Conservation (phyloP, 2,888 invertebrate species). For the Panorpa germanica region DNA sequence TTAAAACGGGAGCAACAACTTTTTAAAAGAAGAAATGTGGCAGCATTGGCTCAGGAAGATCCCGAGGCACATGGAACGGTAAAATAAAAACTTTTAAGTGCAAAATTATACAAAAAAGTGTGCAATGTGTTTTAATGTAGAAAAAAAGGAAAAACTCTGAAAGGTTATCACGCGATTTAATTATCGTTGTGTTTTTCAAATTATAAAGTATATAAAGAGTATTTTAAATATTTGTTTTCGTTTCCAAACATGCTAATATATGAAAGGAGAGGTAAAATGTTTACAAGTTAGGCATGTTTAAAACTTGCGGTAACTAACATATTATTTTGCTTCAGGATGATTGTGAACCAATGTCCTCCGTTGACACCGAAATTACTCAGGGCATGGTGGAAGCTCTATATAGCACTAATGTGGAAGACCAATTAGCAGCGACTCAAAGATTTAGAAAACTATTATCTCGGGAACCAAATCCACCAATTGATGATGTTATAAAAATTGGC, state of each 20-base stretch:
- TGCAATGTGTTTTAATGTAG: too few species aligned
- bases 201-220: too few species aligned
- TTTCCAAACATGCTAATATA: too few species aligned
- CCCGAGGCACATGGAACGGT: constrained; percentile 15
- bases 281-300: too few species aligned
- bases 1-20: constrained; percentile 90
- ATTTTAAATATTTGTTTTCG: too few species aligned
- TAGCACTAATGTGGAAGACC: constrained; percentile 54
- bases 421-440: constrained; percentile 75
- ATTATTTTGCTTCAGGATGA: constrained; percentile 26
- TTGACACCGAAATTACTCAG: constrained; percentile 42
- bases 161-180: too few species aligned
- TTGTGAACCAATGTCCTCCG: constrained; percentile 23
- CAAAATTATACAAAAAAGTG: too few species aligned
- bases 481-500: constrained; percentile 87
- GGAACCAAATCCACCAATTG: constrained; percentile 94
- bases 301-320: constrained; percentile 11
- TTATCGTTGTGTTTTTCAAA: too few species aligned
- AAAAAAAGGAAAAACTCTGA: too few species aligned
- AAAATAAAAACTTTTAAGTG: too few species aligned
- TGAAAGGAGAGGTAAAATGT: too few species aligned
- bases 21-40: constrained; percentile 80
- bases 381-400: constrained; percentile 77
- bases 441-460: constrained; percentile 83
- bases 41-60: constrained; percentile 22